Evolutionary conservation across 2,797 vertebrate species (phyloP), one percentile per base, ranked within the genome.

Genomic region (Erithacus rubecula): DNA sequence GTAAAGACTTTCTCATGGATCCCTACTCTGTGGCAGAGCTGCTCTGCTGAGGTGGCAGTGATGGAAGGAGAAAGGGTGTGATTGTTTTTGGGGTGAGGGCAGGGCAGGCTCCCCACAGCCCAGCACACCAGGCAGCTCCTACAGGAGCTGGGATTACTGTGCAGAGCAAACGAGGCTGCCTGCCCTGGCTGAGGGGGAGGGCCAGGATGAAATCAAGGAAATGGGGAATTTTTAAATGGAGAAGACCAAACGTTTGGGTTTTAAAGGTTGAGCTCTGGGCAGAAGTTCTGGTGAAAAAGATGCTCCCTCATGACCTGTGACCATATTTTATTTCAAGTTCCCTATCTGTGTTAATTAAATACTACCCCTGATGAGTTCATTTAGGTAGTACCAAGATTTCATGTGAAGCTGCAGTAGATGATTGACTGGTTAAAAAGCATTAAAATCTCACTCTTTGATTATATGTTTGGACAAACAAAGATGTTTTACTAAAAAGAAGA

Each of bases 321-420:
- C 58, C 59, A 44, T 41, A 60, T 82, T 92, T 93, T 94, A 90
- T 94, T 96, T 96, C 60, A 81, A 88, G 94, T 70, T 85, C 59
- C 59, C 46, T 26, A 7, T 82, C 8, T 30, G 39, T 91, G 77
- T 78, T 95, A 95, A 95, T 97, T 96, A 96, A 97, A 96, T 90
- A 91, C 53, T 75, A 93, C 78, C 69, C 46, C 22, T 15, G 84
- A 93, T 85, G 94, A 94, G 53, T 74, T 94, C 89, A 56, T 96
- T 91, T 72, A 32, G 63, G 74, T 75, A 80, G 41, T 43, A 19
- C 49, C 51, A 59, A 86, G 39, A 74, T 96, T 97, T 97, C 87
- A 89, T 71, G 65, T 71, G 82, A 63, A 81, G 90, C 47, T 89
- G 65, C 51, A 71, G 70, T 95, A 95, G 53, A 95, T 92, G 87